Evolutionary conservation across 2,888 invertebrate species (phyloP).

Genomic region (Protonemura montana): DNA sequence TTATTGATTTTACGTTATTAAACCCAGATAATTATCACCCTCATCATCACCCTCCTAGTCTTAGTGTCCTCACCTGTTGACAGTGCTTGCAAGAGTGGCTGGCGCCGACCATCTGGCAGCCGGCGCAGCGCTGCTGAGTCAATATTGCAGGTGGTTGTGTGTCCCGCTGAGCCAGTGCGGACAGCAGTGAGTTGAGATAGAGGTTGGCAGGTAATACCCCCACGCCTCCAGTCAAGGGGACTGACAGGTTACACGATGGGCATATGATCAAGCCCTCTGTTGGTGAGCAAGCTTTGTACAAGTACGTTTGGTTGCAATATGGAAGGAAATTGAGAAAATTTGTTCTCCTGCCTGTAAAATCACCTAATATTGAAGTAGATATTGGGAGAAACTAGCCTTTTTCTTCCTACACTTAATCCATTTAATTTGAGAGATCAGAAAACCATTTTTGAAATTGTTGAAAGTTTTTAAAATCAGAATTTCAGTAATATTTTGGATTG

Average conservation of each 20-base stretch:
- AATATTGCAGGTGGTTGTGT: constrained; percentile 34
- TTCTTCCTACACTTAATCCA: no score
- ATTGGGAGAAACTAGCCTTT: no score
- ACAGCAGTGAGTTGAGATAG: constrained; percentile 70
- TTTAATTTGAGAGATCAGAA: no score
- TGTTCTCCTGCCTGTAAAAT: no score
- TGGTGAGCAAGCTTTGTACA: background rate
- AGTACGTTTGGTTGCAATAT: no score
- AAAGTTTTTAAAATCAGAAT: no score
- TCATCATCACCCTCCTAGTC: constrained; percentile 21
- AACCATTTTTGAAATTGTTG: no score
- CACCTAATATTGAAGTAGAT: no score
- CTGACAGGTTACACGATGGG: constrained; percentile 67
- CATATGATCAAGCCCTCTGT: constrained; percentile 58
- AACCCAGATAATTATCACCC: background rate
- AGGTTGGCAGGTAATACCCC: constrained; percentile 71
- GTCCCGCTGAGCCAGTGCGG: constrained; percentile 58
- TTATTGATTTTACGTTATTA: no score
- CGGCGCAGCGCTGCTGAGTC: constrained; percentile 54
- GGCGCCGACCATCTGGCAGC: constrained; percentile 57
- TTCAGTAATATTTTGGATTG: no score
- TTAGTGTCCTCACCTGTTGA: constrained; percentile 62
- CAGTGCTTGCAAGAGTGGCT: constrained; percentile 66
- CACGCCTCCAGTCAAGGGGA: constrained; percentile 57
- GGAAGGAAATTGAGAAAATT: no score